Base-by-base conservation (phyloP, 2,797 vertebrate species). In the Xyrichtys novacula region DNA sequence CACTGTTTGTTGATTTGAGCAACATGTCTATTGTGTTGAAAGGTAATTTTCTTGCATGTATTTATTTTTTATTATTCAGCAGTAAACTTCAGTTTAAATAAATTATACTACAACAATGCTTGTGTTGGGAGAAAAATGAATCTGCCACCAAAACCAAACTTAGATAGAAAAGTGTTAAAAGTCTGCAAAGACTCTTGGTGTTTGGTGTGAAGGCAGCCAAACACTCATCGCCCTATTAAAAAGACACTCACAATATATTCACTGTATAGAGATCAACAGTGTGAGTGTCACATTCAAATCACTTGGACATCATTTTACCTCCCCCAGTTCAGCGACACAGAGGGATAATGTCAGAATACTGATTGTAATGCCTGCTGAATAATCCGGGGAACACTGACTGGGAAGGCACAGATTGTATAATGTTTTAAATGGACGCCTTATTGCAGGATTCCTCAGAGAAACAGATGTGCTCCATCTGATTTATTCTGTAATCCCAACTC, bases 381-480 rank as follows among this genome's bases (percentile, higher is more conserved):
- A 54, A 73, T 29, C 49, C 56, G 55, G 26, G 55, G 46, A 82
- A 79, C 23, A 58, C 70, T 63, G 74, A 66, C 62, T 10, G 5
- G 43, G 75, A 57, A 67, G 42, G 50, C 58, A 58, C 55, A 66
- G 64, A 74, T 70, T 84, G 68, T 67, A 55, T 67, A 67, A 78
- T 71, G 78, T 60, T 79, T 55, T 62, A 74, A 83, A 79, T 48
- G 31, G 67, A 56, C 43, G 56, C 69, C 52, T 65, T 78, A 78
- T 78, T 81, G 81, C 60, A 72, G 80, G 78, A 89, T 84, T 87
- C 85, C 80, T 88, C 74, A 43, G 76, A 79, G 77, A 84, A 78
- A 67, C 81, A 90, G 83, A 85, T 88, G 87, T 86, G 77, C 78
- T 87, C 58, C 81, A 83, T 81, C 60, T 88, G 83, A 87, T 17